Evolutionary conservation across 2,888 invertebrate species (phyloP), one percentile per base, ranked within the genome.

Genomic region (Phyllotreta striolata): DNA sequence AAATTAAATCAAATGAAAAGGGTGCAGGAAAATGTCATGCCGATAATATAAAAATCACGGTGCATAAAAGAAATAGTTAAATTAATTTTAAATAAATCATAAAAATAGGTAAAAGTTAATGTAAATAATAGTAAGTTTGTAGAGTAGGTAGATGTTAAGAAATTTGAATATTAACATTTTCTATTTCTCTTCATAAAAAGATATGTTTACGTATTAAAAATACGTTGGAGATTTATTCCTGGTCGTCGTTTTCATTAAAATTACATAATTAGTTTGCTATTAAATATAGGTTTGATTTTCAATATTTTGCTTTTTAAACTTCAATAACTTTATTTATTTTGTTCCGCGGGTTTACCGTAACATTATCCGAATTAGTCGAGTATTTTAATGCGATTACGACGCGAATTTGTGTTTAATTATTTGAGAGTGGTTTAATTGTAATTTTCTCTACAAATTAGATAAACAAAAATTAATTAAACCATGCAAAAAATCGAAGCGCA

Each of bases 1-100:
- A 67, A 64, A 24, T 24, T 24, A 66, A 44, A 63, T 67, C 68
- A 63, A 66, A 56, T 66, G 66, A 63, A 9, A 49, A 60, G 41
- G 13, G 44, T 58, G 24, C 49, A 64, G 60, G 59, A 67, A 63
- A 47, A 57, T 58, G 54, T 41, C 62, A 68, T 41, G 60, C 60
- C 6, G 57, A 60, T 58, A 56, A 40, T 34, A 37, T 59, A 52
- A 39, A 62, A 57, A 67, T 55, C 62, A 54, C 51, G 63, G 62
- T 63, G 57, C 64, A 68, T 62, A 52, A 60, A 68, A 62, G 64
- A 70, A 62, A 54, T 40, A 12, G 37, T 37, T 7, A 55, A 37
- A 52, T 52, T 52, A 52, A 34, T 12, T 10, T 3, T 34, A 52
- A 52, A 12, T 14, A 47, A 47, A 24, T 24, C 24, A 24, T 44